Percentiles rank a stretch among this genome's conserved stretches.
These are phyloP conservation scores for Hecatera dysodea DNA, from an alignment of 2,888 invertebrate species.

Conservation along the genomic window DNA sequence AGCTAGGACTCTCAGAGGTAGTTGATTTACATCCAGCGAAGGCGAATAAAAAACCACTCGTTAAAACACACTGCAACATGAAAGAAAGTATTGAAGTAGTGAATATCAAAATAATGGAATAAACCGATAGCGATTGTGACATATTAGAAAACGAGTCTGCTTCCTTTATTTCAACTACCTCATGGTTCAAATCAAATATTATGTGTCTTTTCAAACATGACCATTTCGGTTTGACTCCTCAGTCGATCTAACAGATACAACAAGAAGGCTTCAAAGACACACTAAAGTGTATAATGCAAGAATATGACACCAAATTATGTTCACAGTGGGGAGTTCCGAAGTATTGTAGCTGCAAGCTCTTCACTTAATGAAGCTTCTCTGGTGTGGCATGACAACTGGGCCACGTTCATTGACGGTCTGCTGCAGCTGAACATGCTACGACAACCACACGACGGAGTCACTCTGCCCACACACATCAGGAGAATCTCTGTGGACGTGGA, in stretches of 20 bases:
- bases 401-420: slow-evolving; percentile 95
- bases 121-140: not conserved
- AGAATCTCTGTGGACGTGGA: slow-evolving; percentile 63
- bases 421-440: slow-evolving; percentile 93
- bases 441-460: slow-evolving; percentile 90
- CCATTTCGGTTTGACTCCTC: not conserved
- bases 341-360: slow-evolving; percentile 64
- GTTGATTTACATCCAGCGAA: not conserved
- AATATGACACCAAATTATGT: not conserved
- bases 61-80: not conserved
- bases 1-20: not conserved
- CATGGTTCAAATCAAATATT: not conserved
- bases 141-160: not conserved
- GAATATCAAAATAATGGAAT: not conserved
- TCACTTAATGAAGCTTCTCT: slow-evolving; percentile 75
- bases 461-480: slow-evolving; percentile 90
- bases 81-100: not conserved
- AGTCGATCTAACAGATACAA: not conserved
- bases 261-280: not conserved
- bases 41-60: not conserved
- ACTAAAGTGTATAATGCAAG: not conserved
- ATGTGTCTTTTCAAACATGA: not conserved
- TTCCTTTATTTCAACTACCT: not conserved
- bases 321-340: slow-evolving; percentile 72
- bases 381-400: slow-evolving; percentile 94